A percentile compares a stretch with the other conserved stretches of the same genome.
Conservation (phyloP, 2,113 vertebrate species). For the Formicarius rufipectus region DNA sequence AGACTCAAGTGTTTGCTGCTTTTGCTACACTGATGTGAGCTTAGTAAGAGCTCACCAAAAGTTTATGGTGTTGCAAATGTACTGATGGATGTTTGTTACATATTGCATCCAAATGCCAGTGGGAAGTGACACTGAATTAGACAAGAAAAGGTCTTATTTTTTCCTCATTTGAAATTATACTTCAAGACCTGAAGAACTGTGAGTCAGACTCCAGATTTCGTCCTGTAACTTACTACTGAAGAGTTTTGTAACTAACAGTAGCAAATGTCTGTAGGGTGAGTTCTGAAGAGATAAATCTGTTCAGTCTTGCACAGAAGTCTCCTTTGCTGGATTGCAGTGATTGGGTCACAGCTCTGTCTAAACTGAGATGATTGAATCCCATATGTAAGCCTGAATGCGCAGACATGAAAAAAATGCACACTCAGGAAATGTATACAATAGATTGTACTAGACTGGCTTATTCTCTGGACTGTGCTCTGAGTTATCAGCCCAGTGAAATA, state of each 20-base stretch:
- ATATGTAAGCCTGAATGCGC: background rate
- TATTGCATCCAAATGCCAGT: background rate
- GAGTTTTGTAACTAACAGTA: background rate
- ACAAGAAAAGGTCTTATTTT: background rate
- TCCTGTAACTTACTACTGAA: background rate
- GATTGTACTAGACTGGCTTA: background rate
- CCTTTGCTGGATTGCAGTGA: background rate
- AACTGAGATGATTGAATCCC: background rate
- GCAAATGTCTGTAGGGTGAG: background rate
- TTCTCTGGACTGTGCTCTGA: background rate
- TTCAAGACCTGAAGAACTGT: background rate
- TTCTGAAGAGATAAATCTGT: background rate
- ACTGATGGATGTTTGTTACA: background rate
- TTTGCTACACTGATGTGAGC: background rate
- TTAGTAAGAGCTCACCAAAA: background rate
- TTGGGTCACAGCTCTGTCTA: background rate
- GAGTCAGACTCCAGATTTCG: background rate
- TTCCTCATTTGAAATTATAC: background rate
- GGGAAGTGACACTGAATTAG: background rate
- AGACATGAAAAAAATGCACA: background rate
- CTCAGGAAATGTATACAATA: background rate
- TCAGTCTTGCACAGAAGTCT: background rate
- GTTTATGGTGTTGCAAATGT: background rate
- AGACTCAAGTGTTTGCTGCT: background rate
- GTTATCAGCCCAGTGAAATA: background rate